Evolutionary conservation across 2,797 vertebrate species (phyloP).

Genomic region (Delichon dasypus): DNA sequence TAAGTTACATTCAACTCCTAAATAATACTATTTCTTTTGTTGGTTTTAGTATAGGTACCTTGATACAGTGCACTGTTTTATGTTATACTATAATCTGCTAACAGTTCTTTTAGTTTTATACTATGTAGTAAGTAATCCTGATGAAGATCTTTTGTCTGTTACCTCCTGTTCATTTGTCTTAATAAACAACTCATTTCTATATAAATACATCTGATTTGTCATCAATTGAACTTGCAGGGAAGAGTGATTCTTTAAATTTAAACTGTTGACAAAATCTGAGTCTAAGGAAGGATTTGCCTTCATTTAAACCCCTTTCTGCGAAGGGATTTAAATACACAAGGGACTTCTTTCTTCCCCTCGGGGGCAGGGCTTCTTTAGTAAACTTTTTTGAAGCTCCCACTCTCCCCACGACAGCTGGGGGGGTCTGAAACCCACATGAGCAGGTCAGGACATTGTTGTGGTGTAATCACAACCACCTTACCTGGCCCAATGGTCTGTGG

Average conservation of each 20-base stretch:
- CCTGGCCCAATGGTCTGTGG: background rate
- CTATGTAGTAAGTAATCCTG: background rate
- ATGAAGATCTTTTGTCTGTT: background rate
- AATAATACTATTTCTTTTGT: background rate
- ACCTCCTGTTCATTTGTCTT: background rate
- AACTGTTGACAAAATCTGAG: background rate
- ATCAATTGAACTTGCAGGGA: background rate
- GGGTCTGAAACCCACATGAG: background rate
- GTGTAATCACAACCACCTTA: background rate
- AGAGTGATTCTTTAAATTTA: background rate
- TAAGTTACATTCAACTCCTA: background rate
- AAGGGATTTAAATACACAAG: background rate
- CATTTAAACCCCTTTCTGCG: background rate
- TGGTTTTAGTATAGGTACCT: background rate
- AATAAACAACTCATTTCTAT: background rate
- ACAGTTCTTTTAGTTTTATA: background rate
- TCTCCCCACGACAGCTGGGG: fast-evolving
- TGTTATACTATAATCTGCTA: background rate
- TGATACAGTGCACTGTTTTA: background rate
- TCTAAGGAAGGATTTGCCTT: background rate
- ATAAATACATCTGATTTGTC: background rate
- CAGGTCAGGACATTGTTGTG: background rate
- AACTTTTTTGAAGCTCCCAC: background rate
- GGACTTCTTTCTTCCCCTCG: background rate
- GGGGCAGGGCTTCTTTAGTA: background rate